Conservation (phyloP, 2,113 vertebrate species). For the Raja brachyura region DNA sequence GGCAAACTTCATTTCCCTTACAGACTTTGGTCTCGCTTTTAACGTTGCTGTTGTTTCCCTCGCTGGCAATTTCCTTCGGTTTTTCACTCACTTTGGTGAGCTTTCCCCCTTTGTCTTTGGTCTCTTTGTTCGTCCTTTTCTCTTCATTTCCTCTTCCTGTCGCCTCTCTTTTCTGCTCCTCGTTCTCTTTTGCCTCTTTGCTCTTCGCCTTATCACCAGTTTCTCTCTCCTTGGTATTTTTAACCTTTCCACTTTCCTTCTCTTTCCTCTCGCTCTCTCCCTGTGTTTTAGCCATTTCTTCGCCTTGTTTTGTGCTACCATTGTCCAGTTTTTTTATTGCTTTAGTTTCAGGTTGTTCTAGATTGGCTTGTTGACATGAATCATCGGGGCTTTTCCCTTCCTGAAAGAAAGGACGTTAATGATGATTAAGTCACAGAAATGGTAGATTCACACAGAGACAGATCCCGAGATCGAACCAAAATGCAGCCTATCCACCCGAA, state of each 20-base stretch:
- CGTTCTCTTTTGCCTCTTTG: constrained; percentile 36
- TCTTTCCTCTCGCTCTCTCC: constrained; percentile 42
- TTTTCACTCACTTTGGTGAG: constrained; percentile 39
- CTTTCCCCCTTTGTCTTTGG: constrained; percentile 38
- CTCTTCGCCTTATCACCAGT: constrained; percentile 40
- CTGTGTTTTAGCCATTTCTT: constrained; percentile 41
- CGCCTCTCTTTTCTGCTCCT: constrained; percentile 38
- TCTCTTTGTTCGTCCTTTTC: constrained; percentile 29
- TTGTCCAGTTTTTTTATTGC: background rate
- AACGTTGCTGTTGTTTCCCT: background rate
- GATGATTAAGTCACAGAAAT: too few species aligned
- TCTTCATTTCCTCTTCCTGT: constrained; percentile 40
- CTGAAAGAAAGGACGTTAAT: constrained; percentile 2
- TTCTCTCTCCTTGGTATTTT: constrained; percentile 52
- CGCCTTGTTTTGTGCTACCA: constrained; percentile 44
- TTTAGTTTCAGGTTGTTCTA: background rate
- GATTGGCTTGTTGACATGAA: background rate
- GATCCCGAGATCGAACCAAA: too few species aligned
- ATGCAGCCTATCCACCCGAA: too few species aligned
- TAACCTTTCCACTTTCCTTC: constrained; percentile 45
- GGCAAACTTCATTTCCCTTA: background rate
- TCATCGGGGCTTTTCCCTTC: constrained; percentile 4
- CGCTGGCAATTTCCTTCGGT: background rate
- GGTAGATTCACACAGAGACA: too few species aligned
- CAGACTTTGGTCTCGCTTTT: constrained; percentile 12